Evolutionary conservation across 2,113 vertebrate genomes (phyloP).

Genomic region (Prolemur simus): DNA sequence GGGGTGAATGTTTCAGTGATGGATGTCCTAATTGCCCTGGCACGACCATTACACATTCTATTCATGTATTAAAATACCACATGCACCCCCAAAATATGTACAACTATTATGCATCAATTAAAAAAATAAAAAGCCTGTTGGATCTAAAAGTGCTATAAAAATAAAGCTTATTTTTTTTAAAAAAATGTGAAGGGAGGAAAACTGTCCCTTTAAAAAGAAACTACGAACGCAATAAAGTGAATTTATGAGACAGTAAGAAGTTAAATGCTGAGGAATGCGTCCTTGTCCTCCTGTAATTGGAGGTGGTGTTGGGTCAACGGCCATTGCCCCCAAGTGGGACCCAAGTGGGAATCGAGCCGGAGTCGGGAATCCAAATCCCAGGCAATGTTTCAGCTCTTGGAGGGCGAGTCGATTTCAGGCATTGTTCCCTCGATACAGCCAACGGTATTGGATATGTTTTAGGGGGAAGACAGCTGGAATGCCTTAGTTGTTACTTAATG

Average conservation of each 20-base stretch:
- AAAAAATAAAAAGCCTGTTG: background rate
- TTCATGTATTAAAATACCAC: background rate
- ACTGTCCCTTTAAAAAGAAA: background rate
- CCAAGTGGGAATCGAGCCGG: too few relatives aligned
- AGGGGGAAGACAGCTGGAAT: background rate
- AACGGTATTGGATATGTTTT: background rate
- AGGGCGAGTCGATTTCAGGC: background rate
- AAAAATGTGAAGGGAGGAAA: background rate
- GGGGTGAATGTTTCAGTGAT: background rate
- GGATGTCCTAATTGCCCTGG: background rate
- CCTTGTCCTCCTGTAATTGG: too few relatives aligned
- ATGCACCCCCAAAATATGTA: background rate
- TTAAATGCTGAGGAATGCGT: background rate
- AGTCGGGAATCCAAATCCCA: background rate
- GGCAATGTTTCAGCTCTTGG: background rate
- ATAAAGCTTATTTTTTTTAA: background rate
- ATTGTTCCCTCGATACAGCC: background rate
- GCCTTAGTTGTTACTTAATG: background rate
- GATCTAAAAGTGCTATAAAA: background rate
- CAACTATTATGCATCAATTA: background rate
- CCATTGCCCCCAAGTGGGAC: background rate
- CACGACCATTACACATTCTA: background rate
- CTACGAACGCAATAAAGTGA: background rate
- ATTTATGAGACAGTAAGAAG: background rate
- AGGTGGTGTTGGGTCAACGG: too few relatives aligned